Evolutionary conservation across 2,888 invertebrate genomes (phyloP), one percentile per base, ranked within the genome.

Genomic region (Neelides folsomi): DNA sequence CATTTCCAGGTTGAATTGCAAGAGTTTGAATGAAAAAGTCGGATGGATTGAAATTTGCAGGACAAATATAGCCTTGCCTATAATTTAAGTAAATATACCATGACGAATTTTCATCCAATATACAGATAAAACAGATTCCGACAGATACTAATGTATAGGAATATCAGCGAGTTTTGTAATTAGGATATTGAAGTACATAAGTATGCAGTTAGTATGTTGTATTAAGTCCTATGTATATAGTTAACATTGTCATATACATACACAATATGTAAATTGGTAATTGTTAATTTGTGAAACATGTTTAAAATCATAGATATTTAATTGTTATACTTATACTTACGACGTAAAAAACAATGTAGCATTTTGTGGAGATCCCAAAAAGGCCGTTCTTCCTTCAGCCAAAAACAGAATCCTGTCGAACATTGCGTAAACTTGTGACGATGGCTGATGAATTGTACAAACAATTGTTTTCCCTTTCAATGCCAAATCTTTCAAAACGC

Each of bases 401-500:
- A 95, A 82, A 53, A 95, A 76, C 9, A 89, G 74, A 48, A 90
- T 76, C 83, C 85, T 71, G 19, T 93, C 89, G 67, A 95, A 94
- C 73, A 92, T 79, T 16, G 84, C 81, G 68, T 86, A 94, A 18
- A 88, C 71, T 70, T 94, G 50, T 8, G 84, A 82, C 15, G 88
- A 88, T 0, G 95, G 95, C 70, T 95, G 95, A 73, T 95, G 95
- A 58, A 95, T 89, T 1, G 94, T 94, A 66, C 86, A 83, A 18
- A 94, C 77, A 47, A 95, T 82, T 0, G 92, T 93, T 73, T 89
- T 90, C 19, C 92, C 89, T 64, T 81, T 78, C 1, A 76, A 75
- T 0, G 86, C 81, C 68, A 85, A 79, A 52, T 34, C 53, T 41
- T 41, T 68, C 20, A 66, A 50, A 2, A 71, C 53, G 7, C 44